These are phyloP conservation scores for Acanthurus lineatus DNA, from an alignment of 2,797 vertebrate species.

Conservation along the genomic window DNA sequence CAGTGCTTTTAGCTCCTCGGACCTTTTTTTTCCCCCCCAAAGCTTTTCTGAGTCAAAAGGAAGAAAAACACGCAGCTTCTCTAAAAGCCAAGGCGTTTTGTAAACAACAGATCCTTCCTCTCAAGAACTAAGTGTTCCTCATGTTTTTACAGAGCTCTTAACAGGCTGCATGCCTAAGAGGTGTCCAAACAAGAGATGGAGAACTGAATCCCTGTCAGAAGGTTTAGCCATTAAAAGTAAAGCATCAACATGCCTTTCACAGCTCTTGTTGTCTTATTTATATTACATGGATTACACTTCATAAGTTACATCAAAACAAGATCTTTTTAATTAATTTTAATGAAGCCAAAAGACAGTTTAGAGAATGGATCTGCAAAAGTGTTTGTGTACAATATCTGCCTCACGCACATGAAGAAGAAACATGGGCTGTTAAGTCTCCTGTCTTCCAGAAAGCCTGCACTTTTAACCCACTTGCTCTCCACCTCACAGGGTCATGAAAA, in stretches of 20 bases:
- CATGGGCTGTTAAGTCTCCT: constrained; percentile 51
- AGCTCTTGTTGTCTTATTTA: constrained; percentile 43
- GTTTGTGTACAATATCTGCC: background rate
- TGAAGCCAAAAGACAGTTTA: constrained; percentile 38
- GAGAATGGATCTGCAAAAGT: constrained; percentile 36
- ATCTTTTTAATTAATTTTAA: constrained; percentile 46
- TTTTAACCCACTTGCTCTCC: constrained; percentile 67
- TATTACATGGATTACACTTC: constrained; percentile 39
- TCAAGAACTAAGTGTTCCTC: constrained; percentile 71
- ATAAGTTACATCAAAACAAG: constrained; percentile 24
- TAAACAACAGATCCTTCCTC: constrained; percentile 71
- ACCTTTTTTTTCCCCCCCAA: constrained; percentile 20
- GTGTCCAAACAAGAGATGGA: constrained; percentile 51
- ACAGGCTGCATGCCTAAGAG: constrained; percentile 64
- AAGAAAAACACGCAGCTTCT: constrained; percentile 45
- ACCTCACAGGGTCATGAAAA: constrained; percentile 72
- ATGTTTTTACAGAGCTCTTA: constrained; percentile 74
- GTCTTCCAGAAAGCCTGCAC: constrained; percentile 61
- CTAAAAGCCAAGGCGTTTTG: constrained; percentile 69
- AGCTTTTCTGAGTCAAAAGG: constrained; percentile 64
- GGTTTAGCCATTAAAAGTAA: constrained; percentile 50
- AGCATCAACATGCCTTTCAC: constrained; percentile 30
- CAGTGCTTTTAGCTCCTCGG: constrained; percentile 43
- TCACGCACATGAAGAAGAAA: constrained; percentile 11
- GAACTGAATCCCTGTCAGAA: constrained; percentile 47